Evolutionary conservation across 2,888 invertebrate species (phyloP), one percentile per base, ranked within the genome.

Genomic region (Leptinotarsa peninsularis): DNA sequence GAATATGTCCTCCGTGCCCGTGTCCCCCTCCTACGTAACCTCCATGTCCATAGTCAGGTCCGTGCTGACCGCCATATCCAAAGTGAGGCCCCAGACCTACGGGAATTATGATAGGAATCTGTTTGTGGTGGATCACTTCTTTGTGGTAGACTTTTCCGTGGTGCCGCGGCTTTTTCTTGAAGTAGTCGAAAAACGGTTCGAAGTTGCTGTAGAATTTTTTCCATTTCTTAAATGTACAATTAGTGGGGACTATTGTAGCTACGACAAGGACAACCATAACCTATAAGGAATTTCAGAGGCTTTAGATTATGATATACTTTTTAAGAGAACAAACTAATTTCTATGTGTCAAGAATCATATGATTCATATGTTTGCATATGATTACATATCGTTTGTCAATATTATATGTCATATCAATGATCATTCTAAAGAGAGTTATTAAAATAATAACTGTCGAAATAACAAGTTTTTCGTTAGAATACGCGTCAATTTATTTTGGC

Each of bases 191-290:
- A n/a, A 76, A 66, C 33, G 76, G 76, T 56, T 76, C 76, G 73
- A 80, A 50, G 60, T 66, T 63, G 33, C 67, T 69, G 66, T 75
- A 76, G 23, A 76, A 72, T 69, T 78, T 77, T 71, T 71, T 79
- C n/a, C 78, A 27, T 73, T 75, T 80, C 33, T 74, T 69, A 49
- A 80, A 78, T 27, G 80, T 80, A 17, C 68, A 67, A 17, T 72
- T 50, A 18, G 74, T 73, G 7, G 60, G 13, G 49, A 74, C 58
- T 18, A 76, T 43, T 70, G 73, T 67, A 23, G 66, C 60, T 18
- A 70, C 52, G 21, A 77, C 63, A 27, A 79, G 54, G 67, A 78
- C 63, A n/a, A 76, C n/a, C 66, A 78, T 56, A 21, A 77, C 54
- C 79, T 79, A 69, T 2, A 77, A 79, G 23, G 21, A 18, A 49